Conservation (phyloP, 35 echinoderm and acorn worm genomes). For the Eucidaris tribuloides region DNA sequence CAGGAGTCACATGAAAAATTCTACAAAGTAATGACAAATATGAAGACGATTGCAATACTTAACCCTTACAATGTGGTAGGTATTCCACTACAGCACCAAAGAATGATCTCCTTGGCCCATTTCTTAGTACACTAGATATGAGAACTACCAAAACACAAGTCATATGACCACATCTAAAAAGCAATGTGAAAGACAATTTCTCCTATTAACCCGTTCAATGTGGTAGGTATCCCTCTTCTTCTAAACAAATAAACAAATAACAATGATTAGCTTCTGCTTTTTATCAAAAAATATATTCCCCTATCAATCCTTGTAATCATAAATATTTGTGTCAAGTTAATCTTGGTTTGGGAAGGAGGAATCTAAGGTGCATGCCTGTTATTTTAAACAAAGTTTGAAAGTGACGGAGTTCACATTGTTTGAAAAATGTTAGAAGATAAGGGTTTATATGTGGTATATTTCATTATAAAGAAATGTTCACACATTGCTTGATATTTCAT, state of each 20-base stretch:
- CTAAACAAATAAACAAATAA: background rate
- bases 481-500: no score
- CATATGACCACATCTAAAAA: constrained; percentile 83
- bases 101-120: constrained; percentile 77
- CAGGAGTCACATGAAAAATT: background rate
- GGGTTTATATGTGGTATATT: no score
- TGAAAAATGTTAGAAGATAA: no score
- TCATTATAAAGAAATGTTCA: no score
- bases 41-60: background rate
- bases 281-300: no score
- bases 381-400: no score
- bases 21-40: background rate
- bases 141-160: constrained; percentile 63
- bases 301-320: no score
- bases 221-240: background rate
- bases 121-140: constrained; percentile 95
- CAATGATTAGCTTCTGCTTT: background rate
- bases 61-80: background rate
- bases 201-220: background rate
- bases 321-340: no score
- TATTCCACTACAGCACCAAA: constrained; percentile 40
- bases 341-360: no score
- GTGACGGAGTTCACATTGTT: no score
- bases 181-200: background rate
- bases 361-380: no score